Base-by-base conservation (phyloP, 2,888 invertebrate genomes). In the Hypolimnas misippus region DNA sequence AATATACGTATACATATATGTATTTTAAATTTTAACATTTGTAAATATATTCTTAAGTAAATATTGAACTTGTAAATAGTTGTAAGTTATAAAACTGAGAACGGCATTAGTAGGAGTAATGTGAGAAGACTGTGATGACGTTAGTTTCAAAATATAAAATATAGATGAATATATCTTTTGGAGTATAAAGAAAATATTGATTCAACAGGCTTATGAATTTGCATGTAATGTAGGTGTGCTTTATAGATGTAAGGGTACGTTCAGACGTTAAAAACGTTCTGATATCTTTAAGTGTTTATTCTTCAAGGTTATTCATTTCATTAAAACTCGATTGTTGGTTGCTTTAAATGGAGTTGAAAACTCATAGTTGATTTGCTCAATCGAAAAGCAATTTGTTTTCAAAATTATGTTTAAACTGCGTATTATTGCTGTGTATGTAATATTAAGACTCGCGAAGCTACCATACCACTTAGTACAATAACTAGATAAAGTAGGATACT, bases 81-180 rank as follows among this genome's bases (percentile, higher is more conserved):
- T 50, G 52, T 61, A 62, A 59, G 38, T 59, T 62, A 57, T 50
- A 57, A 12, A 62, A 51, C 52, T 58, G 62, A 63, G 59, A 66
- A 65, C 61, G 65, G 69, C 70, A 66, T 77, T 77, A 75, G 70
- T 76, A 83, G 82, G 76, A 70, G 65, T 80, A 83, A 81, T 85
- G 87, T 88, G 86, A 87, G 89, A 91, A 91, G 90, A 91, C 91
- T 92, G 91, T 91, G 91, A 90, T 91, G 91, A 85, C 29, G 63
- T 60, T 63, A 31, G 63, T 42, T 51, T 50, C 53, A 52, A 54
- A 62, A 61, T 56, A 57, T 57, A 40, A 62, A 62, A 62, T 57
- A 25, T 57, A 49, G 10, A 14, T 42, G 38, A 21, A 29, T 7
- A 46, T 53, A 46, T 38, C 25, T 53, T 55, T 55, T 40, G 5